Conservation (phyloP, 2,888 invertebrate genomes). For the Priocnemis perturbator region DNA sequence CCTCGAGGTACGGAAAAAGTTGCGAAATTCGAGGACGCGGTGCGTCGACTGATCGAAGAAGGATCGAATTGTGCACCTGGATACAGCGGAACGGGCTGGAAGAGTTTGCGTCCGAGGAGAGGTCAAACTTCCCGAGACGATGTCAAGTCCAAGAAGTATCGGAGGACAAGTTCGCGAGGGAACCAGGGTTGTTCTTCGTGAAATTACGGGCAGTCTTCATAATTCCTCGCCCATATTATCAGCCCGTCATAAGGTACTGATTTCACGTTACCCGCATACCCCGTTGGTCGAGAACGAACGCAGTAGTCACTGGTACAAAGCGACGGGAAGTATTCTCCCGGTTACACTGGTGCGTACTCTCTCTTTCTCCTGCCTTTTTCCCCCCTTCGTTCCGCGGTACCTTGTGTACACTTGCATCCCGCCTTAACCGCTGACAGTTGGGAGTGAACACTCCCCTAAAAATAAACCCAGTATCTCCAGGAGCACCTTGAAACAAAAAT, state of each 20-base stretch:
- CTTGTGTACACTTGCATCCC: constrained; percentile 1
- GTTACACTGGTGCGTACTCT: not conserved
- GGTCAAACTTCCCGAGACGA: constrained; percentile 16
- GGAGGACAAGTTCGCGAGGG: constrained; percentile 60
- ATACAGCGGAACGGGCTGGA: no score
- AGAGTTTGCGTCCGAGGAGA: no score
- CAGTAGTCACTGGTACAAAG: not conserved
- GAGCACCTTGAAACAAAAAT: constrained; percentile 61
- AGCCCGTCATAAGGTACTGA: constrained; percentile 56
- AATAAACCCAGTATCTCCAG: constrained; percentile 62
- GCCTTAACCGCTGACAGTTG: constrained; percentile 40
- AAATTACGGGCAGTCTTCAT: constrained; percentile 67
- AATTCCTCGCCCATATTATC: constrained; percentile 61
- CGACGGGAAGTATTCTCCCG: not conserved
- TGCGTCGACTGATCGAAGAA: not conserved
- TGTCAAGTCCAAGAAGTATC: constrained; percentile 61
- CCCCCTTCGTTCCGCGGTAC: no score
- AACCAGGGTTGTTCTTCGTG: constrained; percentile 63
- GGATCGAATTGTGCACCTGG: no score
- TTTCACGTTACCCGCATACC: no score
- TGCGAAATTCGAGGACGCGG: not conserved
- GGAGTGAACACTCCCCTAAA: constrained; percentile 55
- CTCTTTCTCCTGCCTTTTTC: not conserved
- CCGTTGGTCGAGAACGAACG: not conserved
- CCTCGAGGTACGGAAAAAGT: not conserved